Base-by-base conservation (phyloP, 1,140 invertebrate genomes). In the Babylonia areolata region DNA sequence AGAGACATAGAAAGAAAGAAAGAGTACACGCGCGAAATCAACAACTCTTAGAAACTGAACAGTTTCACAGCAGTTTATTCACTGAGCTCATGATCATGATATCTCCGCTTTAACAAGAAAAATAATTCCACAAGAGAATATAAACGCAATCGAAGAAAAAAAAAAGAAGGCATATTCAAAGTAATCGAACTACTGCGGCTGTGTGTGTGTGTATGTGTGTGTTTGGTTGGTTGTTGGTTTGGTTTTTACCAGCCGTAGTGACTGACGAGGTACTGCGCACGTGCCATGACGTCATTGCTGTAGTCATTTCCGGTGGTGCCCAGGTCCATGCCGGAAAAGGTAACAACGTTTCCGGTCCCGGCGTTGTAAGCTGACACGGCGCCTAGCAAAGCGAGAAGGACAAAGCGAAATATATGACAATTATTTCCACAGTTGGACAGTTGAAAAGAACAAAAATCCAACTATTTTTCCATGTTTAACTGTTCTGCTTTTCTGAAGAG, bases 201-300 rank as follows among this genome's bases (percentile, higher is more conserved):
- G 28, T 71, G 9, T n/a, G 69, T 9, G 28, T 51, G 6, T 51
- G 20, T 20, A 51, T 11, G 6, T 6, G 6, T 51, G 46, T 51
- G 9, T 51, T 51, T 51, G 46, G 20, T 51, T 51, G 20, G 46
- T 51, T 20, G 9, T 20, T 51, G 46, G 46, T 51, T n/a, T 31
- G 64, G 5, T 31, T 31, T 73, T 73, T 20, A 73, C 71, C 71
- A 79, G 28, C 88, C 87, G 3, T 58, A 46, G 54, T 84, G 39
- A 17, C 2, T 1, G 28, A 79, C 11, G 1, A 91, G 77, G 37
- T 69, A 85, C 64, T 91, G 85, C 33, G 90, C 89, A 51, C 88
- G 86, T 5, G 90, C 89, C 11, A 91, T 89, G 82, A 90, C 90
- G 87, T 91, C 89, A 88, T 91, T 91, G 81, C 89, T 90, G 86